Percentiles rank a stretch among this genome's conserved stretches.
Conservation (phyloP, 2,888 invertebrate genomes). For the Microctonus brassicae region DNA sequence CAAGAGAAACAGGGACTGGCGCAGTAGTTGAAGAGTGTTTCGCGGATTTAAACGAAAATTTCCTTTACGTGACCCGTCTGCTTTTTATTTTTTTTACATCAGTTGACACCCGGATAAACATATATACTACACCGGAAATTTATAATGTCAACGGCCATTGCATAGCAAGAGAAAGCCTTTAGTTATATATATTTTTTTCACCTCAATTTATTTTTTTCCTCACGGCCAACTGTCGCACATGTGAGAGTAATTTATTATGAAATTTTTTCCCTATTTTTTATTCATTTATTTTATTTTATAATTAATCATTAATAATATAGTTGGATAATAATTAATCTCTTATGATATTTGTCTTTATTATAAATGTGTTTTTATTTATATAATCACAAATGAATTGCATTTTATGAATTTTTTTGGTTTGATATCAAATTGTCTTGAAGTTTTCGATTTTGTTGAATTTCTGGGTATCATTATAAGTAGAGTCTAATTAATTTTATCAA, state of each 20-base stretch:
- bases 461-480: too few species aligned
- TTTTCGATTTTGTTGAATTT: too few species aligned
- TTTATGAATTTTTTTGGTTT: too few species aligned
- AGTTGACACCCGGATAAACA: conserved; percentile 31
- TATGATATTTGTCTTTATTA: too few species aligned
- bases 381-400: too few species aligned
- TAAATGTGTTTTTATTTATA: too few species aligned
- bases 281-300: background rate
- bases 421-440: too few species aligned
- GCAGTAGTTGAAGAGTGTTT: conserved; percentile 40
- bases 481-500: too few species aligned
- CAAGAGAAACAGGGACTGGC: conserved; percentile 6
- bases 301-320: too few species aligned
- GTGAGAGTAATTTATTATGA: background rate
- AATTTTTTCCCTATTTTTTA: background rate
- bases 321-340: too few species aligned
- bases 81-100: conserved; percentile 13
- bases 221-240: background rate
- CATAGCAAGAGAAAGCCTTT: background rate
- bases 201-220: background rate
- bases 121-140: conserved; percentile 36
- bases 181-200: background rate
- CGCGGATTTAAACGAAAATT: conserved; percentile 49
- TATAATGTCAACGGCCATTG: conserved; percentile 24
- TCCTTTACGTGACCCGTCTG: conserved; percentile 50